These are phyloP conservation scores for Mandrillus leucophaeus DNA, from an alignment of 2,113 vertebrate species.

Conservation along the genomic window DNA sequence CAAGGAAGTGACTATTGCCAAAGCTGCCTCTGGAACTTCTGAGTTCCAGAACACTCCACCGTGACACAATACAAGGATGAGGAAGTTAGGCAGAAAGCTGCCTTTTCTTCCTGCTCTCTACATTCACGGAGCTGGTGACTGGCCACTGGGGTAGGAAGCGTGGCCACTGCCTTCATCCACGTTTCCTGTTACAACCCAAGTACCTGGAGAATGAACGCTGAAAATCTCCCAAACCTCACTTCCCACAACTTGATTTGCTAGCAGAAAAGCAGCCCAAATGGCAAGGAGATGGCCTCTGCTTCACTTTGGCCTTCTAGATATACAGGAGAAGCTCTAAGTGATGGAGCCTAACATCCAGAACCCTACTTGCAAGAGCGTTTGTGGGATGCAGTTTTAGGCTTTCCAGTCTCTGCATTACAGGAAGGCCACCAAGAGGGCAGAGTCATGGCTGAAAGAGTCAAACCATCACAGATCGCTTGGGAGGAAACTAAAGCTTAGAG, in stretches of 20 bases:
- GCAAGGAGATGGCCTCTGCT: background rate
- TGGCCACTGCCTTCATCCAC: background rate
- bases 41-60: background rate
- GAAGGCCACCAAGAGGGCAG: background rate
- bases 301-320: background rate
- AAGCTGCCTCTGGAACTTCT: background rate
- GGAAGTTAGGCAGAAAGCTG: background rate
- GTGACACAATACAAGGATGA: background rate
- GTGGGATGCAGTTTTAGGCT: background rate
- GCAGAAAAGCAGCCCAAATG: background rate
- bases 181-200: background rate
- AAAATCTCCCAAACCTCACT: background rate
- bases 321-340: background rate
- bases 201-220: background rate
- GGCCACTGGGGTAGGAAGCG: accelerated
- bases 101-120: background rate
- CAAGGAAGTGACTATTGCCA: background rate
- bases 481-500: background rate
- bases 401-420: background rate
- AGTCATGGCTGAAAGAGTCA: background rate
- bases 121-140: background rate
- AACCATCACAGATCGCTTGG: background rate
- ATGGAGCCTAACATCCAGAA: background rate
- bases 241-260: background rate
- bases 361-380: background rate